Percentiles rank a stretch among this genome's conserved stretches.
phyloP scores from a whole-genome alignment of 2,888 invertebrate genomes.

The Micoletzkya japonica region DNA sequence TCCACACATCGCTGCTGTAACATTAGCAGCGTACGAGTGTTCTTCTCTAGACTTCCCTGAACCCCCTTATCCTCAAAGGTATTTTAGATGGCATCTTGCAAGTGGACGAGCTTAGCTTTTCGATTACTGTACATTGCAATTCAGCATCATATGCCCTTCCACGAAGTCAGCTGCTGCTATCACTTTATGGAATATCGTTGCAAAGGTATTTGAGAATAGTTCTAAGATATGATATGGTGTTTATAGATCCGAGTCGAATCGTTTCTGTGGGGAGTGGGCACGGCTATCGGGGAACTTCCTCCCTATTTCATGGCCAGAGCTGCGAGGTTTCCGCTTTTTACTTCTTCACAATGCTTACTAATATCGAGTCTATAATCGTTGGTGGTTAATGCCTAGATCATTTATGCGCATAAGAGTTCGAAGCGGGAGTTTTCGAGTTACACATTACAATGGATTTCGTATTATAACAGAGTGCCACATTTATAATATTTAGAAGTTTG shows the following conservation, averaged over 20 bases:
- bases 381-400: no score
- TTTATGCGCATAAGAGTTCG: no score
- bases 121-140: constrained; percentile 42
- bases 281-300: constrained; percentile 96
- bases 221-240: background rate
- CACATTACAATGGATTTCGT: no score
- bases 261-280: constrained; percentile 88
- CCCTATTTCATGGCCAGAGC: constrained; percentile 99
- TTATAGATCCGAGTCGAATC: constrained; percentile 81
- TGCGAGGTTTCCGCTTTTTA: no score
- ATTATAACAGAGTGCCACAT: no score
- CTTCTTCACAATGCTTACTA: no score
- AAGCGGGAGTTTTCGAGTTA: no score
- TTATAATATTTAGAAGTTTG: no score
- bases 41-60: constrained; percentile 89
- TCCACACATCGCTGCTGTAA: constrained; percentile 98
- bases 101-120: background rate
- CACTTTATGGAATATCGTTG: constrained; percentile 88
- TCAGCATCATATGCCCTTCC: constrained; percentile 85
- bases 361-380: no score
- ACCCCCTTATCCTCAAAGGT: constrained; percentile 91
- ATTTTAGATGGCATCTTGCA: background rate
- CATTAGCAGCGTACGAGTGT: constrained; percentile 96
- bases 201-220: constrained; percentile 70
- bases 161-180: constrained; percentile 67